These are phyloP conservation scores for Drosophila cracens DNA, from an alignment of 2,888 invertebrate species.

Conservation along the genomic window DNA sequence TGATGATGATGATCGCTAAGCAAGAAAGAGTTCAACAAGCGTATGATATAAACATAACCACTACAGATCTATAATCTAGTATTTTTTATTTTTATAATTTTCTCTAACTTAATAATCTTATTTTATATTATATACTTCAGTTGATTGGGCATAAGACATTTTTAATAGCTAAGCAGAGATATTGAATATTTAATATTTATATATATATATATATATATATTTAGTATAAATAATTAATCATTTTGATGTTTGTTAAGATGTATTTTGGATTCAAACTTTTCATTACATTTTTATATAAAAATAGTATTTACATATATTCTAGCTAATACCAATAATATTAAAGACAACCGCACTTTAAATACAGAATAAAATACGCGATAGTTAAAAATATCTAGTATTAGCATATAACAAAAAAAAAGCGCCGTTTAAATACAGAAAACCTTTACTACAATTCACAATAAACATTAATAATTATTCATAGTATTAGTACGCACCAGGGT, in stretches of 20 bases:
- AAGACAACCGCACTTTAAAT: conserved; percentile 10
- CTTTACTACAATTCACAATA: conserved; percentile 33
- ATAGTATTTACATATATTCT: conserved; percentile 47
- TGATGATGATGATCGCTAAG: conserved; percentile 27
- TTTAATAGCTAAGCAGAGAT: conserved; percentile 9
- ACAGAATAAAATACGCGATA: conserved; percentile 6
- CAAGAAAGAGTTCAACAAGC: conserved; percentile 38
- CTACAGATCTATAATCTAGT: conserved; percentile 7
- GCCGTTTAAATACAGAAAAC: conserved; percentile 19
- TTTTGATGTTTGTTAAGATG: conserved; percentile 72
- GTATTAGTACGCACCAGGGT: conserved; percentile 16
- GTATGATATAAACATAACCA: conserved; percentile 19
- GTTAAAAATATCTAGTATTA: conserved; percentile 27
- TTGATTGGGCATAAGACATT: conserved; percentile 7
- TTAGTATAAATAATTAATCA: conserved; percentile 53
- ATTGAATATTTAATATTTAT: conserved; percentile 10
- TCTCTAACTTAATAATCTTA: conserved; percentile 3
- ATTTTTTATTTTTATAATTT: conserved; percentile 10
- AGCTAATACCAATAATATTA: conserved; percentile 16
- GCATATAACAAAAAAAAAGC: conserved; percentile 12
- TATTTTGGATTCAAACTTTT: conserved; percentile 75
- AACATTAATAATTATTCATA: conserved; percentile 15
- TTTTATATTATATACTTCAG: conserved; percentile 16
- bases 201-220: conserved; percentile 39
- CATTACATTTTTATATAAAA: conserved; percentile 61